Conservation (phyloP, 2,797 vertebrate genomes). For the Labeo calbasu region DNA sequence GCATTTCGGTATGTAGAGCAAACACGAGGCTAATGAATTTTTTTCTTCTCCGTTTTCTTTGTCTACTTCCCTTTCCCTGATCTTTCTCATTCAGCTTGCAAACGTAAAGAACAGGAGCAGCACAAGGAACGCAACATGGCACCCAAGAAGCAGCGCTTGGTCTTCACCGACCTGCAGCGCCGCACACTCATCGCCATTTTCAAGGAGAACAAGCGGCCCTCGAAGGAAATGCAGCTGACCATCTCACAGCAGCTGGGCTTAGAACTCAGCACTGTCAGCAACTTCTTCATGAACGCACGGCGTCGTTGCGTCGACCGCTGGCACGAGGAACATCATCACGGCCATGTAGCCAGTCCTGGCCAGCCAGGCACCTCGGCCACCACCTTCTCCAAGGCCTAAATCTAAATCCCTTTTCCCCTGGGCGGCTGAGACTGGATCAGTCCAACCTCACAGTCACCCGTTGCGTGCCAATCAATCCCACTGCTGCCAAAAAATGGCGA, state of each 20-base stretch:
- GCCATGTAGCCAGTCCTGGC: constrained; percentile 79
- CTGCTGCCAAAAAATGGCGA: constrained; percentile 41
- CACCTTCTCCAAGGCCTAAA: constrained; percentile 96
- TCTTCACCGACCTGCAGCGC: constrained; percentile 98
- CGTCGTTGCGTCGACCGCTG: constrained; percentile 96
- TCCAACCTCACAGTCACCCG: constrained; percentile 57
- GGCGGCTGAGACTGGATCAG: constrained; percentile 58
- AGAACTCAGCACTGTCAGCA: constrained; percentile 98
- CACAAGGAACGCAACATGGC: constrained; percentile 93
- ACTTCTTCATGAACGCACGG: constrained; percentile 99
- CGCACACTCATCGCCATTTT: constrained; percentile 98
- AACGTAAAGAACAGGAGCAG: constrained; percentile 98
- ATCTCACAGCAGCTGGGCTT: constrained; percentile 98
- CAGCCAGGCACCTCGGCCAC: constrained; percentile 87
- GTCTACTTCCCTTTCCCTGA: constrained; percentile 64
- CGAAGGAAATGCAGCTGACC: constrained; percentile 98
- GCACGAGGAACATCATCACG: constrained; percentile 87
- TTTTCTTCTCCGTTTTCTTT: constrained; percentile 65
- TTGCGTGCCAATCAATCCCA: constrained; percentile 77
- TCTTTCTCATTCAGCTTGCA: constrained; percentile 86
- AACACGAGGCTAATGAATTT: constrained; percentile 50
- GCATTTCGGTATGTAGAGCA: constrained; percentile 35
- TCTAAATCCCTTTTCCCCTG: constrained; percentile 39
- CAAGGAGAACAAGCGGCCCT: constrained; percentile 98
- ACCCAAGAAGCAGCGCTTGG: constrained; percentile 96